Percentiles rank a stretch among this genome's conserved stretches.
These are phyloP conservation scores for Platycheirus albimanus DNA, from an alignment of 2,888 invertebrate species.

Conservation along the genomic window DNA sequence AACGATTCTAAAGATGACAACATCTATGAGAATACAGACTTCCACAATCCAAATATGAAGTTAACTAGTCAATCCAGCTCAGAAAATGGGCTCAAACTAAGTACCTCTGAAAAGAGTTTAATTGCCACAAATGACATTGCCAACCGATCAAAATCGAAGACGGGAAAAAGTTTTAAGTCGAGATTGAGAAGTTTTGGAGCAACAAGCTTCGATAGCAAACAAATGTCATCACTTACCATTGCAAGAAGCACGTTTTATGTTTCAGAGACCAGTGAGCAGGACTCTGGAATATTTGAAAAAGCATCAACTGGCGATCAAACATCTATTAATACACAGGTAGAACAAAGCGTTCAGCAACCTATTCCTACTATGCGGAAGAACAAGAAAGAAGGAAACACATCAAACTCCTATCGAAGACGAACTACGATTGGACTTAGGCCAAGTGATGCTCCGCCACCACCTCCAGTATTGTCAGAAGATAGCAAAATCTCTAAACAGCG, in stretches of 20 bases:
- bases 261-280: slow-evolving; percentile 86
- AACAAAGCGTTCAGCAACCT: slow-evolving; percentile 77
- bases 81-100: slow-evolving; percentile 65
- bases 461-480: slow-evolving; percentile 78
- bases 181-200: slow-evolving; percentile 85
- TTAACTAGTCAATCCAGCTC: slow-evolving; percentile 43
- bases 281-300: slow-evolving; percentile 85
- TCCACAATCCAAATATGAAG: slow-evolving; percentile 75
- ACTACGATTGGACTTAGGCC: slow-evolving; percentile 81
- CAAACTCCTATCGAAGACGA: slow-evolving; percentile 78
- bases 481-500: slow-evolving; percentile 58
- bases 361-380: slow-evolving; percentile 80
- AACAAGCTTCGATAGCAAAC: slow-evolving; percentile 78
- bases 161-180: slow-evolving; percentile 85
- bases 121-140: slow-evolving; percentile 77
- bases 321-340: slow-evolving; percentile 49
- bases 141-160: slow-evolving; percentile 82
- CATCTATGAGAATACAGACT: slow-evolving; percentile 79
- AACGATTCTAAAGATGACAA: slow-evolving; percentile 68
- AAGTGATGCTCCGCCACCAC: slow-evolving; percentile 83
- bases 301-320: slow-evolving; percentile 76
- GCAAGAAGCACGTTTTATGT: slow-evolving; percentile 89
- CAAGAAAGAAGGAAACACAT: slow-evolving; percentile 78
- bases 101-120: slow-evolving; percentile 83
- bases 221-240: slow-evolving; percentile 83